Conservation (phyloP, 2,113 vertebrate species). For the Poeciliopsis retropinna region DNA sequence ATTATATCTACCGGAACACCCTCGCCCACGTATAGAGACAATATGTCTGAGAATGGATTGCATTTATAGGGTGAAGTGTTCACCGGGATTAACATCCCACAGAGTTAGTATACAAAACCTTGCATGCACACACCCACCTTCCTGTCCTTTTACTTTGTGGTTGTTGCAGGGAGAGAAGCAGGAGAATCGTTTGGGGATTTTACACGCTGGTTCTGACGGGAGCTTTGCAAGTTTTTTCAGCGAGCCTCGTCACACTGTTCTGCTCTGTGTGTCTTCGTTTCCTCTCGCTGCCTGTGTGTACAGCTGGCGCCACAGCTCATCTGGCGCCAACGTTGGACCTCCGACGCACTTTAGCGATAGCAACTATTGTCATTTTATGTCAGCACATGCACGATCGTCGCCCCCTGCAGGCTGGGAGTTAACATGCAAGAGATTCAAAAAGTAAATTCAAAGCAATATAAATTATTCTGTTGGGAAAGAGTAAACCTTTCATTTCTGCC, state of each 20-base stretch:
- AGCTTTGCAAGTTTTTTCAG: constrained; percentile 49
- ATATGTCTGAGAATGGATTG: constrained; percentile 1
- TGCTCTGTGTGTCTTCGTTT: constrained; percentile 49
- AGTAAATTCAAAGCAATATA: too few species aligned
- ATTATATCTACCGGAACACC: background rate
- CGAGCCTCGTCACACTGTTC: constrained; percentile 58
- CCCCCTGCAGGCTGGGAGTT: constrained; percentile 59
- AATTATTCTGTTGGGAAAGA: too few species aligned
- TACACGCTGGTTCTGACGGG: constrained; percentile 31
- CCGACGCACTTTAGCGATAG: constrained; percentile 75
- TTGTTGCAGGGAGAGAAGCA: constrained; percentile 25
- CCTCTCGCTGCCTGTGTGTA: constrained; percentile 57
- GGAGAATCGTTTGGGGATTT: constrained; percentile 21
- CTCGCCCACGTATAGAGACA: background rate
- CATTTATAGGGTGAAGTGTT: constrained; percentile 26
- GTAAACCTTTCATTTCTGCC: too few species aligned
- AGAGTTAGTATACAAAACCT: constrained; percentile 7
- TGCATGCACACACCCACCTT: constrained; percentile 67
- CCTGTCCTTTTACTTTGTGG: constrained; percentile 37
- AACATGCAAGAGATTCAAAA: background rate
- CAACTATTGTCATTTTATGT: constrained; percentile 22
- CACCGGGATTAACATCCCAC: background rate
- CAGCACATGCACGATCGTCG: background rate
- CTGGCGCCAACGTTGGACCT: constrained; percentile 81
- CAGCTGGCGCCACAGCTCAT: constrained; percentile 80